Percentiles rank a stretch among this genome's conserved stretches.
phyloP scores from a whole-genome alignment of 2,797 vertebrate species.

The Danio aesculapii region DNA sequence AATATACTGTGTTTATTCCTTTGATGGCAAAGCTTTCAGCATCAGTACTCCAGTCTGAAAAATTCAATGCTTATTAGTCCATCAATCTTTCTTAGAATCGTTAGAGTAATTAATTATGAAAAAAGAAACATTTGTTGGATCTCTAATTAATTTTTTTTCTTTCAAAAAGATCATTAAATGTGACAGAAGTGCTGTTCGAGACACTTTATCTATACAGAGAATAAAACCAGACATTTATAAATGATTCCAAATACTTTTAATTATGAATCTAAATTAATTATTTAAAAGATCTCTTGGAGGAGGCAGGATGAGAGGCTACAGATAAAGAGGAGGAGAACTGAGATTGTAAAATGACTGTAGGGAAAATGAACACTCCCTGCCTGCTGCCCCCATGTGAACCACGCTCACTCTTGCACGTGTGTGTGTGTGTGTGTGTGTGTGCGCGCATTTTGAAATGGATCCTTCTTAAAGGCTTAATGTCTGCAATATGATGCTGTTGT shows the following conservation, averaged over 20 bases:
- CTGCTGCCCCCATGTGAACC: constrained; percentile 20
- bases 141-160: too few relatives aligned
- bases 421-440: constrained; percentile 28
- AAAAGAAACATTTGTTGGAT: too few relatives aligned
- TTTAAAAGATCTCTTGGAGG: neutral
- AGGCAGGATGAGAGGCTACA: neutral
- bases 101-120: too few relatives aligned
- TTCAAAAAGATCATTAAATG: too few relatives aligned
- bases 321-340: constrained; percentile 4
- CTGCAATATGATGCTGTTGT: constrained; percentile 30
- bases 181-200: too few relatives aligned
- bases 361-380: constrained; percentile 19
- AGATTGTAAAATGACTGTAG: constrained; percentile 10
- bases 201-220: neutral
- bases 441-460: constrained; percentile 26
- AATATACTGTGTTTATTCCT: neutral
- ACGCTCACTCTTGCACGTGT: neutral
- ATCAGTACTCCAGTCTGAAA: too few relatives aligned
- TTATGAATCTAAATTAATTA: neutral
- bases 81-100: too few relatives aligned
- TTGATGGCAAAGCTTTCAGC: neutral
- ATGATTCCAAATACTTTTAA: neutral
- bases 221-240: neutral
- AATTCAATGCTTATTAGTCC: too few relatives aligned
- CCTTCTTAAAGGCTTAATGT: constrained; percentile 44